phyloP scores from a whole-genome alignment of 2,888 invertebrate species.

The Lithosia quadra region DNA sequence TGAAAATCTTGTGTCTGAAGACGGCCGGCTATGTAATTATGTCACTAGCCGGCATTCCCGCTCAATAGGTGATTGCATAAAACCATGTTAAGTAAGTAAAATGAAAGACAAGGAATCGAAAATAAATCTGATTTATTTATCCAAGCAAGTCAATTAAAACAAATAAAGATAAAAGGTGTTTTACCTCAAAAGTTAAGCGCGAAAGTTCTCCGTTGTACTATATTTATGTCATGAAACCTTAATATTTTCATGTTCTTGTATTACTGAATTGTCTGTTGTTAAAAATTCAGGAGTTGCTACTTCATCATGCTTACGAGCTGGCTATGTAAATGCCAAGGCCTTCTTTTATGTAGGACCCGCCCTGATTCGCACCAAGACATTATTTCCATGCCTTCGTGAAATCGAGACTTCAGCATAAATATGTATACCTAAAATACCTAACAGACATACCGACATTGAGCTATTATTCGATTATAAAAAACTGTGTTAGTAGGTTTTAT shows the following conservation, averaged over 20 bases:
- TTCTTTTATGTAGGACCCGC: conserved; percentile 30
- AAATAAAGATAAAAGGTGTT: neutral
- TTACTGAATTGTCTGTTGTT: neutral
- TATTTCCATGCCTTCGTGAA: neutral
- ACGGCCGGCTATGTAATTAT: too few relatives aligned
- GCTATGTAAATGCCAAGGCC: conserved; percentile 43
- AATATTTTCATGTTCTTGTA: neutral
- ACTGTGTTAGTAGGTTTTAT: too few relatives aligned
- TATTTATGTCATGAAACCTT: too few relatives aligned
- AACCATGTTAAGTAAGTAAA: too few relatives aligned
- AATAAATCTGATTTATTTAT: too few relatives aligned
- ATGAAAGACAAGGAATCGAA: too few relatives aligned
- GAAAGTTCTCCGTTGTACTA: too few relatives aligned
- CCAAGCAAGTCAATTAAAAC: neutral
- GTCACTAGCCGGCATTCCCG: too few relatives aligned
- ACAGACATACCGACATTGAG: too few relatives aligned
- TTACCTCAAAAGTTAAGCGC: neutral
- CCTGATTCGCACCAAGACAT: conserved; percentile 24
- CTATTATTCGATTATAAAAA: too few relatives aligned
- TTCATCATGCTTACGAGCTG: neutral
- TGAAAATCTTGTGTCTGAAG: too few relatives aligned
- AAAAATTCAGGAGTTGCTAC: neutral
- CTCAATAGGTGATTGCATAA: too few relatives aligned
- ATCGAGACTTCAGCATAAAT: neutral
- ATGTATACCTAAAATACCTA: neutral